Percentiles rank a stretch among this genome's conserved stretches.
Evolutionary conservation across 2,888 invertebrate species (phyloP).

Genomic region (Apodemia hepburni): DNA sequence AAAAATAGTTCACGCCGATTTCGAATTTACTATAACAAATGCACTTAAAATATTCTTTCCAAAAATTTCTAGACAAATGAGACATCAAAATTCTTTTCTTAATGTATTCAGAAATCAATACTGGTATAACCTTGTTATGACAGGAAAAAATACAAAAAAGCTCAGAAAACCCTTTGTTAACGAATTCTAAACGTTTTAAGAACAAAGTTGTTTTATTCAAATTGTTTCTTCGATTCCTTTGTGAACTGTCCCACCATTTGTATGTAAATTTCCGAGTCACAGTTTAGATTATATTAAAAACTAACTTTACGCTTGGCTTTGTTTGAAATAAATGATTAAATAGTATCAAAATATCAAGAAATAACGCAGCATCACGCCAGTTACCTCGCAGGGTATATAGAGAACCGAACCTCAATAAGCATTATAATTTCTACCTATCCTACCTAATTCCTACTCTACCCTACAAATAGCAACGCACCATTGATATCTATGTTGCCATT

Average conservation of each 20-base stretch:
- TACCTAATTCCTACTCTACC: too few species aligned
- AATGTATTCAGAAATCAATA: conserved; percentile 7
- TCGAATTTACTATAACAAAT: too few species aligned
- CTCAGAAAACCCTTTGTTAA: conserved; percentile 18
- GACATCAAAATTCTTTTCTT: too few species aligned
- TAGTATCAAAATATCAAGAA: too few species aligned
- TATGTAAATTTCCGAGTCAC: conserved; percentile 11
- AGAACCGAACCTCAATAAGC: too few species aligned
- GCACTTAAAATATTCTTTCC: too few species aligned
- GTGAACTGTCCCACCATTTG: conserved; percentile 15
- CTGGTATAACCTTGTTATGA: conserved; percentile 3
- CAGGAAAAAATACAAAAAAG: conserved; percentile 10
- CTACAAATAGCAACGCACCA: too few species aligned
- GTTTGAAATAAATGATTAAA: not conserved
- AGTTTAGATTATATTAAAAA: conserved; percentile 1
- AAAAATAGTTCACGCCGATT: conserved; percentile 6
- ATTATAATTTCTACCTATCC: too few species aligned
- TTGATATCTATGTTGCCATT: too few species aligned
- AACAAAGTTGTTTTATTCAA: conserved; percentile 13
- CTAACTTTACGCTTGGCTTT: not conserved
- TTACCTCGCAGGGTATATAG: too few species aligned
- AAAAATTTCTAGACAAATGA: too few species aligned
- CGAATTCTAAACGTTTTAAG: conserved; percentile 20
- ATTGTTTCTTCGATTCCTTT: conserved; percentile 14
- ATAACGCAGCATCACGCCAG: too few species aligned